Evolutionary conservation across 2,888 invertebrate species (phyloP), one percentile per base, ranked within the genome.

Genomic region (Orthosia gracilis): DNA sequence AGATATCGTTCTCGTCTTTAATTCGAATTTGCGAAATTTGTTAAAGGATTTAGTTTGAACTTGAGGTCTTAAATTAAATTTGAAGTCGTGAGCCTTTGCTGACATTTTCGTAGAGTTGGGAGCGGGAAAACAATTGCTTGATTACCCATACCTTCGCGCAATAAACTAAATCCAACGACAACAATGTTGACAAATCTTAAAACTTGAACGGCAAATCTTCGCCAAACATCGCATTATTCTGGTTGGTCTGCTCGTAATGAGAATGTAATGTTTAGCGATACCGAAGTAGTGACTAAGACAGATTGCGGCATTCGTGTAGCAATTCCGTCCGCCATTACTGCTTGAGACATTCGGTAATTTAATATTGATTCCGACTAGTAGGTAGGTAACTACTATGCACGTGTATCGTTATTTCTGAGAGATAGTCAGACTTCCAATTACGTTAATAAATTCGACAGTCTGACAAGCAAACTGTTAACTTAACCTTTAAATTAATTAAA

Each of bases 231-330:
- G 49, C 40, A 67, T 67, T 63, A 72, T 73, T 64, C 54, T 47
- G 66, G 21, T 62, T 78, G 66, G 66, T 26, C 49, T 17, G 13
- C 40, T 65, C 64, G 68, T 74, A 78, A 65, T 80, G 80, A 79
- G 62, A 79, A 67, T 67, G 69, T 75, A 57, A 81, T 71, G 68
- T 59, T 76, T 69, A 69, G 50, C 70, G 52, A 66, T 71, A 69
- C 68, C 54, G 12, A 81, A 76, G 70, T 68, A 66, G 76, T 76
- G 80, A 71, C 76, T 71, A 76, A 72, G 76, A 57, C 75, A 59
- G 58, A 76, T 70, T 80, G 69, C 80, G 70, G 50, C 40, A 66
- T 65, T 80, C 57, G 49, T 62, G 49, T 65, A 63, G 50, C 54
- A 69, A 80, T 68, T 68, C 70, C 61, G 26, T 23, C 23, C 45